phyloP scores from a whole-genome alignment of 2,888 invertebrate species.

The Acleris cristana region DNA sequence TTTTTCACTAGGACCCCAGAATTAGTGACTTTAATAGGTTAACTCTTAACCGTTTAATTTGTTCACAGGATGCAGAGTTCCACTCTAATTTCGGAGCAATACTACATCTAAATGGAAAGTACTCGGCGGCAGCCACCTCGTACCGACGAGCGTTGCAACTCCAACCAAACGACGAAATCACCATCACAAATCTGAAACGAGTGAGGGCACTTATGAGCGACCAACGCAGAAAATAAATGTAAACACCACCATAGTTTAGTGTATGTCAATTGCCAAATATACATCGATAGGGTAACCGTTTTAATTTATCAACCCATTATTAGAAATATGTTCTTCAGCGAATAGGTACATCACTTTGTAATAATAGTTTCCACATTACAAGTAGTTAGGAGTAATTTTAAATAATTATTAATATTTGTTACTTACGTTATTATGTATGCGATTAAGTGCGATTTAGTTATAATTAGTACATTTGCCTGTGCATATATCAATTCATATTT shows the following conservation, averaged over 20 bases:
- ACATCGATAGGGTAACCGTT: slow-evolving; percentile 45
- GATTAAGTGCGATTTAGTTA: slow-evolving; percentile 42
- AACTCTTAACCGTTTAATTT: background rate
- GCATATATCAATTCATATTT: no score
- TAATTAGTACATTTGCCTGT: background rate
- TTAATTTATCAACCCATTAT: slow-evolving; percentile 27
- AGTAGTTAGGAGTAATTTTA: slow-evolving; percentile 34
- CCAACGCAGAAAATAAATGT: slow-evolving; percentile 63
- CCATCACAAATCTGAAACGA: slow-evolving; percentile 92
- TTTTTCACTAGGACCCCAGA: no score
- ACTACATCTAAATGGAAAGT: slow-evolving; percentile 95
- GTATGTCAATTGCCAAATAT: slow-evolving; percentile 78
- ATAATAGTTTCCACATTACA: slow-evolving; percentile 35
- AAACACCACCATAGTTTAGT: slow-evolving; percentile 45
- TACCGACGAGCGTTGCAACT: slow-evolving; percentile 93
- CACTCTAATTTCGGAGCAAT: slow-evolving; percentile 98
- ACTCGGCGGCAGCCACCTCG: slow-evolving; percentile 92
- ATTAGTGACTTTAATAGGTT: no score
- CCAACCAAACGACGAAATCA: slow-evolving; percentile 94
- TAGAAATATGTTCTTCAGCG: slow-evolving; percentile 23
- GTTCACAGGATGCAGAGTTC: slow-evolving; percentile 90
- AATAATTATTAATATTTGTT: slow-evolving; percentile 46
- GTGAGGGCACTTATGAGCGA: slow-evolving; percentile 70
- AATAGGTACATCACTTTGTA: slow-evolving; percentile 20
- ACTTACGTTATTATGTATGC: slow-evolving; percentile 39